phyloP scores from a whole-genome alignment of 2,113 vertebrate species.

The Cyanoramphus novaezelandiae region DNA sequence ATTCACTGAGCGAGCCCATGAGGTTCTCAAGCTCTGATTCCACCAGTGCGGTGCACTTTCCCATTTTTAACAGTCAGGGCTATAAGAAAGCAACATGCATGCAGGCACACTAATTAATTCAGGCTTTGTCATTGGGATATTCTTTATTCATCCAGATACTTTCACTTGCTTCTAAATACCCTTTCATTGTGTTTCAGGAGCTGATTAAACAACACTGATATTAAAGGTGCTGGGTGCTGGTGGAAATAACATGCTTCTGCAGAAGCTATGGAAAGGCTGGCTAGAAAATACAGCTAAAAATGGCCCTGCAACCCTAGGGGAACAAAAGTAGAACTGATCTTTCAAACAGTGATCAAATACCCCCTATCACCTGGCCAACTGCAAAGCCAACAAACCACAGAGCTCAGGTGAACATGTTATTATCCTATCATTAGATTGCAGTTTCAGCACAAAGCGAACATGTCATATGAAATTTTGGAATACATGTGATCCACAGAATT shows the following conservation, averaged over 20 bases:
- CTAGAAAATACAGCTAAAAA: constrained; percentile 7
- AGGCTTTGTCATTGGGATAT: neutral
- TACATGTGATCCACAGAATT: neutral
- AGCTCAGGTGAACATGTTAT: neutral
- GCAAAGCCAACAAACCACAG: neutral
- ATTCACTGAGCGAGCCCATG: neutral
- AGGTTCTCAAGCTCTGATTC: neutral
- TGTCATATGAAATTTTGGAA: neutral
- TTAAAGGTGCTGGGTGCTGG: neutral
- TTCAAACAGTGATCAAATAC: constrained; percentile 6
- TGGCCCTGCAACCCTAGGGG: neutral
- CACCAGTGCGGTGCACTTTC: neutral
- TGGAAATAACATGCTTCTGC: neutral
- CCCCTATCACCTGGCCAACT: neutral
- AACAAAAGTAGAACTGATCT: neutral
- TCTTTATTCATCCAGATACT: neutral
- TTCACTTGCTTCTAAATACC: neutral
- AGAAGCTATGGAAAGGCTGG: neutral
- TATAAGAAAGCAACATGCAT: neutral
- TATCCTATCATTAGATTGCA: neutral
- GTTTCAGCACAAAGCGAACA: neutral
- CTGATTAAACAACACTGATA: neutral
- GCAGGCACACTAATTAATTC: neutral
- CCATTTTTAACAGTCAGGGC: neutral
- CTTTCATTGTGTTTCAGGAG: neutral